phyloP scores from a whole-genome alignment of 1,140 invertebrate genomes.

The Propsilocerus akamusi region DNA sequence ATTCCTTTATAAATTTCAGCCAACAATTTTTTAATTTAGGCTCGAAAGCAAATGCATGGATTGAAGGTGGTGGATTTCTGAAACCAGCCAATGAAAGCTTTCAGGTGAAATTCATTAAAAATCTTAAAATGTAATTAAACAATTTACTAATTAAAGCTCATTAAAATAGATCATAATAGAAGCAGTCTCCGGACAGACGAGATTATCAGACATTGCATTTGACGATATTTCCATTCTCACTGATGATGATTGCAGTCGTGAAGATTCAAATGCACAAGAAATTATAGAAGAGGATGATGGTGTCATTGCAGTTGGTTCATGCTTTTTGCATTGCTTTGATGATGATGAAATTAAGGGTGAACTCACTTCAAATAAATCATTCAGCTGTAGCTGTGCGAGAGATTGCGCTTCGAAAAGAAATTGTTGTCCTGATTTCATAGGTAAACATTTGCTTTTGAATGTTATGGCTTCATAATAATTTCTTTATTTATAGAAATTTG shows the following conservation, averaged over 20 bases:
- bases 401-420: conserved; percentile 8
- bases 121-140: not conserved
- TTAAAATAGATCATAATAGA: conserved; percentile 14
- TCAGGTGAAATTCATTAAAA: conserved; percentile 1
- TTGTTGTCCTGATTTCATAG: conserved; percentile 15
- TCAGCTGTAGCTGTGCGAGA: conserved; percentile 12
- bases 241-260: not conserved
- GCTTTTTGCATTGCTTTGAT: conserved; percentile 12
- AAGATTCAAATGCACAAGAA: not conserved
- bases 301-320: conserved; percentile 11
- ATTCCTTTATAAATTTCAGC: not conserved
- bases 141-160: not conserved
- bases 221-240: conserved; percentile 17
- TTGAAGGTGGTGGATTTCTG: conserved; percentile 16
- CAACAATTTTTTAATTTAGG: conserved; percentile 6
- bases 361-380: not conserved
- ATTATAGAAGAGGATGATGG: conserved; percentile 4
- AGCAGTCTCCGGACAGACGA: conserved; percentile 9
- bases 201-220: conserved; percentile 19
- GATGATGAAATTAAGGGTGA: not conserved
- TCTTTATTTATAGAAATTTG: not conserved
- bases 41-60: conserved; percentile 14
- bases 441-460: conserved; percentile 7
- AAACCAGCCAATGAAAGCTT: conserved; percentile 17
- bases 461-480: not conserved